Percentiles rank a stretch among this genome's conserved stretches.
These are phyloP conservation scores for Catonia carolina DNA, from an alignment of 2,888 invertebrate genomes.

Conservation along the genomic window DNA sequence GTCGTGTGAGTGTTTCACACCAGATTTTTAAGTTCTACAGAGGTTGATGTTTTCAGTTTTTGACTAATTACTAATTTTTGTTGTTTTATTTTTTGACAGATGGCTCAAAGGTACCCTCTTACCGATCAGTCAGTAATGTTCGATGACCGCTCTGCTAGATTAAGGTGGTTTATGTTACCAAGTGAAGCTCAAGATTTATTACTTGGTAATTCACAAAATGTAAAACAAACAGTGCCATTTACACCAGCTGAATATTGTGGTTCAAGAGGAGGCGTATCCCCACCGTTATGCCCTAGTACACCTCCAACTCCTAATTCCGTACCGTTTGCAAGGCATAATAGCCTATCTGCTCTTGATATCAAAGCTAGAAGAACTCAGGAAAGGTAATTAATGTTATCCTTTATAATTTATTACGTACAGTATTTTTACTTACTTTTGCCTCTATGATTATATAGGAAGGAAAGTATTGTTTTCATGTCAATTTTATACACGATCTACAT, in stretches of 20 bases:
- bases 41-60: too few relatives aligned
- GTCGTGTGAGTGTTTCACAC: too few relatives aligned
- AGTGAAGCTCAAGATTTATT: constrained; percentile 75
- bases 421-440: constrained; percentile 22
- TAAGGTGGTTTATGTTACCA: constrained; percentile 86
- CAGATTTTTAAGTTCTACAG: too few relatives aligned
- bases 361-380: constrained; percentile 33
- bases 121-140: constrained; percentile 69
- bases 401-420: constrained; percentile 41
- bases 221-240: constrained; percentile 69
- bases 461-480: too few relatives aligned
- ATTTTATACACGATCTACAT: too few relatives aligned
- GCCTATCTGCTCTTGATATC: constrained; percentile 60
- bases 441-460: too few relatives aligned
- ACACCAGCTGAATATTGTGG: constrained; percentile 56
- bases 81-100: constrained; percentile 38
- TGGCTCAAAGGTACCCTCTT: constrained; percentile 64
- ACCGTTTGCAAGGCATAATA: constrained; percentile 53
- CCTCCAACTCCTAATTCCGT: constrained; percentile 21
- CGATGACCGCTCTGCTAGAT: constrained; percentile 56
- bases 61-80: too few relatives aligned
- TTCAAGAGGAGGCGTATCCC: constrained; percentile 23
- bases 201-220: constrained; percentile 64
- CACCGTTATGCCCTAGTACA: constrained; percentile 18
- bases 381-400: not conserved